Percentiles rank a stretch among this genome's conserved stretches.
These are phyloP conservation scores for Oenanthe oenanthe DNA, from an alignment of 2,113 vertebrate genomes.

Conservation along the genomic window DNA sequence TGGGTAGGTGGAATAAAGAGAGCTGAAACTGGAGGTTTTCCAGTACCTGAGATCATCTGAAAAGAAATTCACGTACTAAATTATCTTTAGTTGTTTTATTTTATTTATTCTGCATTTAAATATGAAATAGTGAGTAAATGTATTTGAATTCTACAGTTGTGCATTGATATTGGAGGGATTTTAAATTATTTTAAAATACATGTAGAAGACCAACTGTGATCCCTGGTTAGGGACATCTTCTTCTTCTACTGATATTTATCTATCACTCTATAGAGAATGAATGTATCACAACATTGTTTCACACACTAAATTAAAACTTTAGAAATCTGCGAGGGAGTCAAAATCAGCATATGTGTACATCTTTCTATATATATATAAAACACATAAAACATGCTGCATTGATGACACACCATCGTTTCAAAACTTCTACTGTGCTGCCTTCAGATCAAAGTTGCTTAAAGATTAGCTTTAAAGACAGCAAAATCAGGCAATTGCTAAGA, in stretches of 20 bases:
- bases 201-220: background rate
- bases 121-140: background rate
- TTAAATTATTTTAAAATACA: background rate
- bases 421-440: rapidly evolving
- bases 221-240: background rate
- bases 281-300: background rate
- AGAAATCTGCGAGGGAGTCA: background rate
- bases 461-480: background rate
- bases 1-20: background rate
- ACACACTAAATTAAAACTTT: background rate
- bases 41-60: background rate
- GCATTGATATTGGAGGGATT: background rate
- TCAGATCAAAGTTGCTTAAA: background rate
- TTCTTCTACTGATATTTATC: background rate
- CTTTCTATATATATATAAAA: background rate
- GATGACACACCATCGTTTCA: background rate
- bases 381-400: background rate
- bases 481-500: background rate
- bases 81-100: background rate
- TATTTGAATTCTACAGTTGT: background rate
- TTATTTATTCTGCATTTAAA: background rate
- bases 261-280: background rate
- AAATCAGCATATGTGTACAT: rapidly evolving
- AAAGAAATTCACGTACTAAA: background rate
- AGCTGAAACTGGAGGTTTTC: background rate